Conservation (phyloP, 1,140 invertebrate genomes). For the Calosoma granatense region DNA sequence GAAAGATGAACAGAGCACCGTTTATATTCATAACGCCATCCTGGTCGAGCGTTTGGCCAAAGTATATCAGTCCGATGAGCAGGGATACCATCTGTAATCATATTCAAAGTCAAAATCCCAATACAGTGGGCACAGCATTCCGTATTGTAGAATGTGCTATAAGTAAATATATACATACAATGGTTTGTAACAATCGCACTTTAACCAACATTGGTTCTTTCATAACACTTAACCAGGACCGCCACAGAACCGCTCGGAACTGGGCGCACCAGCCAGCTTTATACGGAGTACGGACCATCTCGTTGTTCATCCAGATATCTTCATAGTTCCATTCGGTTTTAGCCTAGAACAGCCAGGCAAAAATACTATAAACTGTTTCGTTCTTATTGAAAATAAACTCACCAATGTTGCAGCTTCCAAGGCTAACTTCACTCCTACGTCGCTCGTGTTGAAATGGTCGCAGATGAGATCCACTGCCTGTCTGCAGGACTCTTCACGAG, state of each 20-base stretch:
- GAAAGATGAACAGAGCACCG: slow-evolving; percentile 85
- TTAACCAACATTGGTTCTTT: slow-evolving; percentile 85
- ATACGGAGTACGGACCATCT: slow-evolving; percentile 47
- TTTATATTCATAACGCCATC: slow-evolving; percentile 93
- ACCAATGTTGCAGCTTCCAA: slow-evolving; percentile 41
- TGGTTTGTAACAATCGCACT: slow-evolving; percentile 78
- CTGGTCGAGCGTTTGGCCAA: slow-evolving; percentile 68
- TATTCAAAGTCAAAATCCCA: slow-evolving; percentile 13
- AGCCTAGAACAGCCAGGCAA: slow-evolving; percentile 13
- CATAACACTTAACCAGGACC: slow-evolving; percentile 76
- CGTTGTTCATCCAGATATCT: slow-evolving; percentile 17
- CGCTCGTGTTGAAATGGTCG: slow-evolving; percentile 55
- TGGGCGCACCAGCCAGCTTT: slow-evolving; percentile 82
- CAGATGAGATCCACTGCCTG: slow-evolving; percentile 69
- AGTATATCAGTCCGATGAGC: slow-evolving; percentile 82
- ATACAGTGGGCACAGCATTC: background rate
- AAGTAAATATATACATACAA: slow-evolving; percentile 50
- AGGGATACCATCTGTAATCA: slow-evolving; percentile 67
- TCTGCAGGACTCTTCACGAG: slow-evolving; percentile 60
- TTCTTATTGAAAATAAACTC: slow-evolving; percentile 15
- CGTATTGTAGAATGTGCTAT: background rate
- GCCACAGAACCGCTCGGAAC: slow-evolving; percentile 80
- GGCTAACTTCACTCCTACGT: slow-evolving; percentile 46
- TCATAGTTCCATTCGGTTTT: slow-evolving; percentile 18
- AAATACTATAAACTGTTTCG: slow-evolving; percentile 1